Conservation (phyloP, 2,797 vertebrate species). For the Perodicticus potto region DNA sequence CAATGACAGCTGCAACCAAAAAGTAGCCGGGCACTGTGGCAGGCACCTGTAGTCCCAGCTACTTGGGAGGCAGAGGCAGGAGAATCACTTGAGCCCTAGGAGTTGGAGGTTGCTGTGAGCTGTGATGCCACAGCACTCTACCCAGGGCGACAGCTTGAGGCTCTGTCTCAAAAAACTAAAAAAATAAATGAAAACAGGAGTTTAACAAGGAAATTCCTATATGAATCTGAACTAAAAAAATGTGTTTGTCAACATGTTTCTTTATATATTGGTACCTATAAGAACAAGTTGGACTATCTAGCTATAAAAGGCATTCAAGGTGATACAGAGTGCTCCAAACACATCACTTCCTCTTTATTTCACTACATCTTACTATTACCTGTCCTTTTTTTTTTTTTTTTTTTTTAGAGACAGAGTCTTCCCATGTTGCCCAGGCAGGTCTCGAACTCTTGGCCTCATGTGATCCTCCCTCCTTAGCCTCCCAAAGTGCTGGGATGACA, state of each 20-base stretch:
- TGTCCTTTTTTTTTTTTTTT: neutral
- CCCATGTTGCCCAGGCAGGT: neutral
- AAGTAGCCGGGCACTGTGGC: too few species aligned
- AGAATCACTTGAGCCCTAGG: neutral
- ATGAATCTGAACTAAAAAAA: too few species aligned
- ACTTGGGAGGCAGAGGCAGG: neutral
- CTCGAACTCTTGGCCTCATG: neutral
- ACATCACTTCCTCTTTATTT: neutral
- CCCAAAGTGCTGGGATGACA: neutral
- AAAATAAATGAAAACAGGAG: neutral
- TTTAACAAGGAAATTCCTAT: neutral
- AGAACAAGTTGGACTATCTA: too few species aligned
- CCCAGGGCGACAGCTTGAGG: neutral
- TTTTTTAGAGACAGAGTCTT: neutral
- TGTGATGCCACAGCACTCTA: neutral
- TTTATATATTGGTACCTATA: too few species aligned
- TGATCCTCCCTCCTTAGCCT: neutral
- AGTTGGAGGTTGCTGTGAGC: neutral
- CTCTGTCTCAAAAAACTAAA: neutral
- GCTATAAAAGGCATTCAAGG: too few species aligned
- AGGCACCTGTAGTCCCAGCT: too few species aligned
- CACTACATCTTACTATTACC: neutral
- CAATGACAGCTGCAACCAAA: too few species aligned
- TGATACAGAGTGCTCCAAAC: neutral
- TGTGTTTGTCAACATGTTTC: too few species aligned